Evolutionary conservation across 2,797 vertebrate species (phyloP), one percentile per base, ranked within the genome.

Genomic region (Spinibarbus caldwelli): DNA sequence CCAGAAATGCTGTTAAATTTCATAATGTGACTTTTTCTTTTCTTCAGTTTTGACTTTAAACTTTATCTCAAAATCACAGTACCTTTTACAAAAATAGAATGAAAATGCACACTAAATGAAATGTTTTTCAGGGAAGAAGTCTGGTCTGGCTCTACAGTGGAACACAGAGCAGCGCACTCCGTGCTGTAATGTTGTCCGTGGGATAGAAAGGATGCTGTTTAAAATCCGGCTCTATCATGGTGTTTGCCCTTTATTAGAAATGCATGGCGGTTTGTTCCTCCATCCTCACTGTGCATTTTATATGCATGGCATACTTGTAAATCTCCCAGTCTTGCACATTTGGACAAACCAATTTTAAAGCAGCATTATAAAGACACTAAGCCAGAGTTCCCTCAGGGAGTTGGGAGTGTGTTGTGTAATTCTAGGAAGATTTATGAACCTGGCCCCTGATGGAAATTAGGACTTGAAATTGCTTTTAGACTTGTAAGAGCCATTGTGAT

Each of bases 271-370:
- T 21, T 84, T 49, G 45, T 31, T 85, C 82, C 26, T 90, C 78
- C 10, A 21, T 29, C 85, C 87, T 45, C 84, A 66, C 80, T 85
- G 86, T 57, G 43, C 90, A 89, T 93, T 89, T 88, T 86, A 89
- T 92, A 93, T 92, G 93, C 90, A 84, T n/a, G 88, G 90, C 91
- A 90, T 90, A 87, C 78, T 83, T 90, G 91, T 90, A 90, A 88
- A 91, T 93, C 93, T 93, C 93, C 81, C 11, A 88, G 92, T 91
- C 90, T 90, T 91, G 87, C 93, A 93, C 93, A 94, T 94, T 94
- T 94, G 90, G 88, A 94, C 90, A 91, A 87, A 89, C 89, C 92
- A 86, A 90, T 91, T 90, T 90, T 89, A 88, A 93, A 92, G 91
- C 90, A 89, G 89, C 91, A 91, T 91, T 92, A 92, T 93, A 93